A percentile compares a stretch with the other conserved stretches of the same genome.
These are phyloP conservation scores for Mantis religiosa DNA, from an alignment of 2,888 invertebrate genomes.

Conservation along the genomic window DNA sequence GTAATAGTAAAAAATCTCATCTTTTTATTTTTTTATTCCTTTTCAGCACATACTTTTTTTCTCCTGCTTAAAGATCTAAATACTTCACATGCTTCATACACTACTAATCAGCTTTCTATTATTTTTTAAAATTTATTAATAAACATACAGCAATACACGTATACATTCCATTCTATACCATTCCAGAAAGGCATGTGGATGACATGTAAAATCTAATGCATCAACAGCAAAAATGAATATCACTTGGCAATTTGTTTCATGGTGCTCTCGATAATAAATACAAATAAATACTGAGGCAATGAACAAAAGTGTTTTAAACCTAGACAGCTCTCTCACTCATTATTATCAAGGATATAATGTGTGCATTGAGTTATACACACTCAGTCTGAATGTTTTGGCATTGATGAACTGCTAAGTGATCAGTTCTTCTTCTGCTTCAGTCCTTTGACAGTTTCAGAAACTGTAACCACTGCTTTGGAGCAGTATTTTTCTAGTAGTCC, in stretches of 20 bases:
- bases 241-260: background rate
- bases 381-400: background rate
- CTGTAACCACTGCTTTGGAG: background rate
- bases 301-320: background rate
- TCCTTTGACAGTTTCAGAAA: background rate
- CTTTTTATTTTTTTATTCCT: background rate
- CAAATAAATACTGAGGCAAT: background rate
- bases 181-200: background rate
- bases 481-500: slow-evolving; percentile 34
- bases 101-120: background rate
- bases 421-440: slow-evolving; percentile 22
- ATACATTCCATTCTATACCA: background rate
- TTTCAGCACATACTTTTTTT: background rate
- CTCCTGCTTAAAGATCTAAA: background rate
- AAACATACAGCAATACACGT: background rate
- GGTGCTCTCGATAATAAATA: background rate
- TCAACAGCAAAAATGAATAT: background rate
- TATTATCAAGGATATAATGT: background rate
- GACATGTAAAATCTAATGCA: background rate
- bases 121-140: background rate
- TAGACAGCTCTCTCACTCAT: background rate
- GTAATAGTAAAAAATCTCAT: background rate
- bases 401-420: background rate
- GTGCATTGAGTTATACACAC: background rate
- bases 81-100: background rate